Evolutionary conservation across 2,888 invertebrate species (phyloP), one percentile per base, ranked within the genome.

Genomic region (Lasiommata megera): DNA sequence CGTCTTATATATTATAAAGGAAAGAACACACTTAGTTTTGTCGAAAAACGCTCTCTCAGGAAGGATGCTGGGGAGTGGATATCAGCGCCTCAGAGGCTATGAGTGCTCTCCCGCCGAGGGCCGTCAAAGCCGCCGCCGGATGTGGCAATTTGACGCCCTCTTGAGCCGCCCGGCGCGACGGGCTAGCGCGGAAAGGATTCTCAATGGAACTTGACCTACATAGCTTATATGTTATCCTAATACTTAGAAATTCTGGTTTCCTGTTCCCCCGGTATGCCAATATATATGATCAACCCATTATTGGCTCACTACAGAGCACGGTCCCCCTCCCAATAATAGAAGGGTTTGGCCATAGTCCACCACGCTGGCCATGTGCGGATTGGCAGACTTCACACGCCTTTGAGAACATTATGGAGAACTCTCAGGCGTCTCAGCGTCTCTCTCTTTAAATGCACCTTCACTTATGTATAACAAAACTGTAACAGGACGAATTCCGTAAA

Each of bases 61-160:
- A 52, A 56, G 53, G 50, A 62, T 54, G 53, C 56, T 56, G 40
- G 38, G 58, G 50, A 64, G 65, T 52, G 61, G 59, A 41, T 68
- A 67, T 68, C 65, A 65, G 61, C 31, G 31, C 9, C 23, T 23
- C 23, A 23, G 57, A 64, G 50, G 66, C 65, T 67, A 64, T 66
- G 57, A 68, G 71, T 68, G 69, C 60, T 67, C 74, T 72, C 71
- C 72, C 70, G 63, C 63, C 50, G 63, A 59, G 61, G 29, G 57
- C 63, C 61, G 63, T 67, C 69, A 71, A 71, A 70, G 67, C 56
- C 41, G 11, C 57, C 61, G 61, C 70, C 74, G 76, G 76, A 77
- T 69, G 73, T 65, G 68, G 65, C 74, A 70, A 72, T 74, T 75
- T 71, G 64, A 62, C 61, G 63, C 65, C 67, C 63, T 69, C 69